Base-by-base conservation (phyloP, 2,888 invertebrate species). In the Lagria hirta region DNA sequence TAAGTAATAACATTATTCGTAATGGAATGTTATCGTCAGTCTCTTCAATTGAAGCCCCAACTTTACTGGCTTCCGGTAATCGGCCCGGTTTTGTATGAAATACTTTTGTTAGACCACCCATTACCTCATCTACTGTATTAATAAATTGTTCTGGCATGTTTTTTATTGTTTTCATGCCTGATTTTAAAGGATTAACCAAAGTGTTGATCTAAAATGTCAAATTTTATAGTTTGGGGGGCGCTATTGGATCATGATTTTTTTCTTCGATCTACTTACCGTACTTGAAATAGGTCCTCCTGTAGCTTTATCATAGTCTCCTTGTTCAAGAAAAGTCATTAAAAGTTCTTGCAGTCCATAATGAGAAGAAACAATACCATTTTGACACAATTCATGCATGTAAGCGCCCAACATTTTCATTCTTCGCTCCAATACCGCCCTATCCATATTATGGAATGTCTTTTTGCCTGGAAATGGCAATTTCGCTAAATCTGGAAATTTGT, bases 361-460 rank as follows among this genome's bases (percentile, higher is more conserved):
- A 7, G 75, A 73, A 23, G 76, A 76, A 40, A 83, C 73, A 12
- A 81, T 72, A 8, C 76, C 73, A 4, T 78, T 76, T 49, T 79
- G 78, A 30, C 85, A 78, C 34, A 93, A 66, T 35, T 81, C 81
- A 61, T 83, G 79, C 53, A 96, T 74, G 72, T 94, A 96, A 47
- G 77, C 80, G 62, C 94, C 91, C 21, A 94, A 64, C 78, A 85
- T 82, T 23, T 80, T 74, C 77, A 90, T 91, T 10, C 96, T 77
- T 58, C 82, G 85, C 67, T 96, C 95, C 37, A 96, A 72, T 13
- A 96, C 86, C 1, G 81, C 73, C 5, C 88, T 74, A 42, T 92
- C 92, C 68, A 92, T 89, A 65, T 95, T 96, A 64, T 94, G 92
- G 69, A 96, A 91, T 28, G 94, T 87, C 67, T 93, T 93, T 72